phyloP scores from a whole-genome alignment of 2,113 vertebrate genomes.

The Leptosomus discolor region DNA sequence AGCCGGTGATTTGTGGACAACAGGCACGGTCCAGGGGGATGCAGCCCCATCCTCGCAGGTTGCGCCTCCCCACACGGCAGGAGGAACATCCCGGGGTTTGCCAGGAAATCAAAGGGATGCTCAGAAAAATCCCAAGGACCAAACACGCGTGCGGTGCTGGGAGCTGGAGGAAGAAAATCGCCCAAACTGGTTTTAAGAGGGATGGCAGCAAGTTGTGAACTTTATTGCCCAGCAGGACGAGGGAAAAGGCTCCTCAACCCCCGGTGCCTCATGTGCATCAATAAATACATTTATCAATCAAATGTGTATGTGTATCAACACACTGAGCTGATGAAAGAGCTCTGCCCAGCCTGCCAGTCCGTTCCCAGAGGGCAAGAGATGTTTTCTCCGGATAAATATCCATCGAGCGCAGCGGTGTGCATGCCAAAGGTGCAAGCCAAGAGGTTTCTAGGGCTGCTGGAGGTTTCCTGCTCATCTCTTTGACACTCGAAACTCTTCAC shows the following conservation, averaged over 20 bases:
- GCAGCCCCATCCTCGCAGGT: not conserved
- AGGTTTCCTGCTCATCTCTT: not conserved
- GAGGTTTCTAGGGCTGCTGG: not conserved
- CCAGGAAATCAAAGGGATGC: not conserved
- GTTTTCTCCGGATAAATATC: not conserved
- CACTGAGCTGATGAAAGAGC: not conserved
- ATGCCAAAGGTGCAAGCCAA: not conserved
- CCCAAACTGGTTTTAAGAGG: not conserved
- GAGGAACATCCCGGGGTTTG: not conserved
- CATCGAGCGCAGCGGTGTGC: rapidly evolving
- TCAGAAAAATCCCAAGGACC: not conserved
- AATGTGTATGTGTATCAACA: not conserved
- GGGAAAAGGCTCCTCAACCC: not conserved
- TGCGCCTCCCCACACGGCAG: not conserved
- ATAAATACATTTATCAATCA: not conserved
- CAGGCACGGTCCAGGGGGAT: not conserved
- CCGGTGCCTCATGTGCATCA: not conserved
- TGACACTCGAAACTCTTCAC: not conserved
- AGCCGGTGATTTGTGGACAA: not conserved
- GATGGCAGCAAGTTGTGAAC: not conserved
- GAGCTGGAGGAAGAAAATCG: not conserved
- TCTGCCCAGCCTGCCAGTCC: not conserved
- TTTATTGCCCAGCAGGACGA: too few relatives aligned
- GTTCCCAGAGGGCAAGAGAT: not conserved
- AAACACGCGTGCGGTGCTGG: not conserved